Base-by-base conservation (phyloP, 1,140 invertebrate genomes). In the Rhyzopertha dominica region DNA sequence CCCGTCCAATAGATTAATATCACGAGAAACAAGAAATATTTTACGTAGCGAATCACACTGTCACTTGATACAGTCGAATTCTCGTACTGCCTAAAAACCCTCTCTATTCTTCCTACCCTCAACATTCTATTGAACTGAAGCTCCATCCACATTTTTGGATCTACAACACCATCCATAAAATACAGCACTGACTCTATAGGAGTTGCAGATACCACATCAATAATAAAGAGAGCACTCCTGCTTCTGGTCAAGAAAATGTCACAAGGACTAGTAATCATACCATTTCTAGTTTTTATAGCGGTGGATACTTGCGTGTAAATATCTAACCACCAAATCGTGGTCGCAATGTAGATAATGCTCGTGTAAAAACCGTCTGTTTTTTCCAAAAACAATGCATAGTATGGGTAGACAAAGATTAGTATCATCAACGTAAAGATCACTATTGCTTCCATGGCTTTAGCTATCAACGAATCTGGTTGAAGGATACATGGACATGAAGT, bases 121-220 rank as follows among this genome's bases (percentile, higher is more conserved):
- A n/a, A n/a, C n/a, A n/a, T n/a, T n/a, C n/a, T n/a, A n/a, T n/a
- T n/a, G n/a, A n/a, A n/a, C n/a, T n/a, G n/a, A n/a, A n/a, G n/a
- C n/a, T n/a, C n/a, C n/a, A n/a, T n/a, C n/a, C n/a, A n/a, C n/a
- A n/a, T n/a, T n/a, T n/a, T n/a, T n/a, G n/a, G n/a, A n/a, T n/a
- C n/a, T n/a, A n/a, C n/a, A n/a, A 24, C 0, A 5, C 43, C 49
- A 9, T 45, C 19, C 0, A 47, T 22, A 16, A 49, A 49, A 17
- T 44, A 41, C 9, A 45, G n/a, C 10, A 53, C n/a, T 7, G 45
- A 35, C 29, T 53, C 51, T 5, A 44, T 29, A 8, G 51, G 47
- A 1, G 49, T 14, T 10, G 38, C 46, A 2, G 51, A 30, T 2
- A 42, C 1, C n/a, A 48, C 37, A 39, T 49, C 51, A n/a, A 49